These are phyloP conservation scores for Salticus scenicus DNA, from an alignment of 2,888 invertebrate genomes.

Conservation along the genomic window DNA sequence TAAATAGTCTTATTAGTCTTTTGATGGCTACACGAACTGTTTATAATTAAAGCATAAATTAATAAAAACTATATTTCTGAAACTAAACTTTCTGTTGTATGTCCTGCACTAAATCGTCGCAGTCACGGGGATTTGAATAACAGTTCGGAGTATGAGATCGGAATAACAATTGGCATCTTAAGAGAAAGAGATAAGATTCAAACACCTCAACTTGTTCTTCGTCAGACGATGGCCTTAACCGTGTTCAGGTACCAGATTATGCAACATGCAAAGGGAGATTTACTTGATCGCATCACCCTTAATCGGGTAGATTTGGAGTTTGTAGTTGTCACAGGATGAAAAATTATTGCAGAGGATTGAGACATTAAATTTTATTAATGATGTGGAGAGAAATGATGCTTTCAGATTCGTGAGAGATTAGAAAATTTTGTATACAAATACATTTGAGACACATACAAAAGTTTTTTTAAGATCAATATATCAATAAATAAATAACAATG, in stretches of 20 bases:
- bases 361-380: neutral
- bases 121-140: conserved; percentile 66
- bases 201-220: conserved; percentile 39
- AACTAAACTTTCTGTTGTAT: neutral
- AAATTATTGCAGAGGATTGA: neutral
- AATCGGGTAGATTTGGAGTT: neutral
- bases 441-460: no score
- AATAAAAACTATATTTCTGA: neutral
- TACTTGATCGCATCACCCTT: neutral
- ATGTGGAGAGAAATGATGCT: neutral
- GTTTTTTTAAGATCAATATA: no score
- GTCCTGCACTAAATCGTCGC: conserved; percentile 7
- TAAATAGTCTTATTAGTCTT: neutral
- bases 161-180: conserved; percentile 32
- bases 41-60: neutral
- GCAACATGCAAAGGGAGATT: neutral
- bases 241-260: neutral
- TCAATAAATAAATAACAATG: no score
- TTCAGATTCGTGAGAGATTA: neutral
- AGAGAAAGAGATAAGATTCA: conserved; percentile 29
- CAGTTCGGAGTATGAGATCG: conserved; percentile 29
- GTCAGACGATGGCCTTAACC: neutral
- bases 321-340: neutral
- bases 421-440: no score
- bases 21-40: neutral